Base-by-base conservation (phyloP, 2,888 invertebrate species). In the Trichopoda pennipes region DNA sequence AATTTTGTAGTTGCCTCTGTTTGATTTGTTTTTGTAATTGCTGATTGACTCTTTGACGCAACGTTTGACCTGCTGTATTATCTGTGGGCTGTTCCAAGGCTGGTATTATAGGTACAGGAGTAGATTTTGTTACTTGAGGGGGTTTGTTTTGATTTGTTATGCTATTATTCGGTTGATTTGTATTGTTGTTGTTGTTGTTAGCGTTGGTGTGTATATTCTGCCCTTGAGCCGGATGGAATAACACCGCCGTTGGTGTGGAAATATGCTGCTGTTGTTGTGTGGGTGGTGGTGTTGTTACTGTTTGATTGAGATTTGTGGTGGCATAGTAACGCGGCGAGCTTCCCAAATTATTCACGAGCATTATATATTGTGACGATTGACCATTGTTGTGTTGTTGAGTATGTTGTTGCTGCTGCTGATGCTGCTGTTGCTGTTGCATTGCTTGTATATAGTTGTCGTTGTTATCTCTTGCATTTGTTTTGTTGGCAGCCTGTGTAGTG, bases 1-100 rank as follows among this genome's bases (percentile, higher is more conserved):
- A 74, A 0, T 70, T 69, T 4, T 84, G 85, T 1, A 81, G 82
- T 3, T 81, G 84, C 0, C 64, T 84, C 7, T 72, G 76, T 8
- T 70, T 84, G 0, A 84, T 81, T 7, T 84, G 84, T 28, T 64
- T 77, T 21, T 85, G 85, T 9, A 84, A 61, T 17, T 80, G 79
- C 9, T 80, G 80, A 12, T 78, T 83, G 42, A 82, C 17, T 28
- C 70, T 53, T 28, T 84, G 83, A 47, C 66, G 61, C 70, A 64
- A 4, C 60, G 76, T 44, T 14, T 60, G 72, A 42, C 6, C 17
- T 0, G 38, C 38, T 12, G 10, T 38, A 12, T 10, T 2, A 12
- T 75, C 74, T 23, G 23, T 10, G 6, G 4, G 51, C 12, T 17
- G 12, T 44, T 75, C 72, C 19, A 35, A 55, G 3, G 64, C 28